These are phyloP conservation scores for Syngnathus scovelli DNA, from an alignment of 2,113 vertebrate genomes.

Conservation along the genomic window DNA sequence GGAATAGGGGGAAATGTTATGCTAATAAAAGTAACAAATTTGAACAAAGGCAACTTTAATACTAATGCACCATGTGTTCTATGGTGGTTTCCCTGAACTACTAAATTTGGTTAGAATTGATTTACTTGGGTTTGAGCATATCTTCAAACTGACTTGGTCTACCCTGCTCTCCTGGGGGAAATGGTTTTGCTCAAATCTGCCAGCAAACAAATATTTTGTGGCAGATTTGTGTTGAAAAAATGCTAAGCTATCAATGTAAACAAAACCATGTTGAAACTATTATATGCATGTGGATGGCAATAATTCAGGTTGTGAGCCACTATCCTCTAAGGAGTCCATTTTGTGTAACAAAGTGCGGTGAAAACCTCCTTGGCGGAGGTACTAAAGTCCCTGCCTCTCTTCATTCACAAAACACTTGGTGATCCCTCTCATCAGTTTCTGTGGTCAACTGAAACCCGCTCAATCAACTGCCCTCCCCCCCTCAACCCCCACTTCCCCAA, in stretches of 20 bases:
- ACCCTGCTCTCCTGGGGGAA: too few relatives aligned
- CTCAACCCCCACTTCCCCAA: conserved; percentile 10
- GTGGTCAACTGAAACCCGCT: conserved; percentile 34
- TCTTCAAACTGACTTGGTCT: background rate
- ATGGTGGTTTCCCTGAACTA: background rate
- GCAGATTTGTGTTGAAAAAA: background rate
- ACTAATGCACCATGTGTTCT: background rate
- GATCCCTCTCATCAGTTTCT: conserved; percentile 30
- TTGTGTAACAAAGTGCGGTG: background rate
- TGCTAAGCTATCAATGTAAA: background rate
- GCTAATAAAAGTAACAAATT: background rate
- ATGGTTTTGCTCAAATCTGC: background rate
- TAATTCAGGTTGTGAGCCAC: background rate
- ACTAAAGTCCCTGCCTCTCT: conserved; percentile 29
- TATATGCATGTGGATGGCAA: background rate
- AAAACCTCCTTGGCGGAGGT: conserved; percentile 3
- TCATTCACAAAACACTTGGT: conserved; percentile 31
- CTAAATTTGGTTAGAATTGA: background rate
- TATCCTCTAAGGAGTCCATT: background rate
- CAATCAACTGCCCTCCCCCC: conserved; percentile 39
- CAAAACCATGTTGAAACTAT: background rate
- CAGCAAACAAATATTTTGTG: background rate
- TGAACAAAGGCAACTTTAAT: background rate
- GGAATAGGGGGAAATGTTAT: background rate
- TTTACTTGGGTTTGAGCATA: background rate